Evolutionary conservation across 2,888 invertebrate species (phyloP).

Genomic region (Agriopis marginaria): DNA sequence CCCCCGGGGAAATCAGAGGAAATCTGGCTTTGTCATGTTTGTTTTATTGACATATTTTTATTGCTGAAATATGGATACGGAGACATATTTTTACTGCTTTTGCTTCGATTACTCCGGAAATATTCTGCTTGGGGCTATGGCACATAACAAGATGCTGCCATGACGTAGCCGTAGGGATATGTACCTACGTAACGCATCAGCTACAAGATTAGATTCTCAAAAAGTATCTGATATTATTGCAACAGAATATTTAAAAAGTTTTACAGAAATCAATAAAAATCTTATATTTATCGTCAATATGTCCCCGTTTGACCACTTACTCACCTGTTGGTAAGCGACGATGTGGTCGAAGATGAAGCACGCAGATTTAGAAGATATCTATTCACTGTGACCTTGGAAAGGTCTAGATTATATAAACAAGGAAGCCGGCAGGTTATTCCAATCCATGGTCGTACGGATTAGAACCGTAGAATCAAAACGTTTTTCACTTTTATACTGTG

Average conservation of each 20-base stretch:
- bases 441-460: too few relatives aligned
- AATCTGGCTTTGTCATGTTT: constrained; percentile 27
- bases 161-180: not conserved
- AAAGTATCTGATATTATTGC: not conserved
- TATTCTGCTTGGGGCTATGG: not conserved
- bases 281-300: not conserved
- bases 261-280: not conserved
- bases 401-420: too few relatives aligned
- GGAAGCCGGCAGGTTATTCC: too few relatives aligned
- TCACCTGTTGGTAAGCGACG: too few relatives aligned
- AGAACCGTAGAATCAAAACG: too few relatives aligned
- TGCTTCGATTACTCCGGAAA: constrained; percentile 15
- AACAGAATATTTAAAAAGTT: not conserved
- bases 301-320: too few relatives aligned
- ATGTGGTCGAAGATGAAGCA: too few relatives aligned
- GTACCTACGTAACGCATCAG: not conserved
- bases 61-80: constrained; percentile 23
- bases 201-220: not conserved
- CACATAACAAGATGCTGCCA: too few relatives aligned
- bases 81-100: constrained; percentile 20
- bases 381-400: too few relatives aligned
- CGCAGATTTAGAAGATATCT: too few relatives aligned
- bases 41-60: constrained; percentile 30
- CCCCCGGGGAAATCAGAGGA: constrained; percentile 15
- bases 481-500: too few relatives aligned